These are phyloP conservation scores for Nymphalis polychloros DNA, from an alignment of 2,888 invertebrate species.

Conservation along the genomic window DNA sequence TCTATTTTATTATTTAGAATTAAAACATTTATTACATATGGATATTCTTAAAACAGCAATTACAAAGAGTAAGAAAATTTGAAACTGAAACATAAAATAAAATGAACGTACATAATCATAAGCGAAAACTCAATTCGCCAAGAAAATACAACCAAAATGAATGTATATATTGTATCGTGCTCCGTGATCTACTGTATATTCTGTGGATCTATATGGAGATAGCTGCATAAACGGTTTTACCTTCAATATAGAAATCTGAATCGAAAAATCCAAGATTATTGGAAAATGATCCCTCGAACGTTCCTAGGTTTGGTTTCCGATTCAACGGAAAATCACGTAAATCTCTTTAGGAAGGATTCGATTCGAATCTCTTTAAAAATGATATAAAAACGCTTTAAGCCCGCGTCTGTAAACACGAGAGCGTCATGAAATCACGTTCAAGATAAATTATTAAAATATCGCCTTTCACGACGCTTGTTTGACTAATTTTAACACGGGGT, in stretches of 20 bases:
- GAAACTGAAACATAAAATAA: too few species aligned
- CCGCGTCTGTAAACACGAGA: constrained; percentile 10
- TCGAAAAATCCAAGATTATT: constrained; percentile 60
- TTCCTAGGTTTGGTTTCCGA: constrained; percentile 56
- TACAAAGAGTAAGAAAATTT: too few species aligned
- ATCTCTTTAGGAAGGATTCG: constrained; percentile 51
- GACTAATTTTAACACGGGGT: constrained; percentile 11
- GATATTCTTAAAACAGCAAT: too few species aligned
- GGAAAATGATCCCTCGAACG: constrained; percentile 58
- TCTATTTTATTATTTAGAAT: too few species aligned
- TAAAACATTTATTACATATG: too few species aligned
- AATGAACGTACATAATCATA: too few species aligned
- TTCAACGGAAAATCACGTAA: constrained; percentile 54
- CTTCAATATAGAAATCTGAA: constrained; percentile 47
- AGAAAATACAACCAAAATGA: not conserved
- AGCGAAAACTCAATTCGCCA: too few species aligned
- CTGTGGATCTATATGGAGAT: constrained; percentile 12
- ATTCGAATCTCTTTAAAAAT: constrained; percentile 47
- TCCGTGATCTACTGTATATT: constrained; percentile 13
- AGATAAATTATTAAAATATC: constrained; percentile 14
- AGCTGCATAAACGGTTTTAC: constrained; percentile 34
- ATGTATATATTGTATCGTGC: not conserved
- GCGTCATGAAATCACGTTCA: constrained; percentile 2
- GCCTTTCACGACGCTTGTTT: constrained; percentile 17
- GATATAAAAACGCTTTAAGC: constrained; percentile 43